Evolutionary conservation across 2,888 invertebrate species (phyloP).

Genomic region (Nycteola revayana): DNA sequence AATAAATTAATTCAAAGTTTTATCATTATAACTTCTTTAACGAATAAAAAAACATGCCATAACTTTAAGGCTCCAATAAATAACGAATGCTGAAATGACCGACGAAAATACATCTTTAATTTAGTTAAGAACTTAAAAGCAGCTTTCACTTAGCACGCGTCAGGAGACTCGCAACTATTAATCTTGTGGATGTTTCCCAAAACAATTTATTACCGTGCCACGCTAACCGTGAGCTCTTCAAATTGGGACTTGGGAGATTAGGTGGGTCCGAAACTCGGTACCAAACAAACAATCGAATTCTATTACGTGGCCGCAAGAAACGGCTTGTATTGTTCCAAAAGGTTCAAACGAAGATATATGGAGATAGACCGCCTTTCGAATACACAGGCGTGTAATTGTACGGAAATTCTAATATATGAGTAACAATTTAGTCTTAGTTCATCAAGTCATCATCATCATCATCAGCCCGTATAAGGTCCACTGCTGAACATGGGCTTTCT

Average conservation of each 20-base stretch:
- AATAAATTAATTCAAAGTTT: too few species aligned
- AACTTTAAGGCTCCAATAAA: too few species aligned
- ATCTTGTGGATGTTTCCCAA: slow-evolving; percentile 69
- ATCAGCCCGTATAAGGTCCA: too few species aligned
- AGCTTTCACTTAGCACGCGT: slow-evolving; percentile 63
- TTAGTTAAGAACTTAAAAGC: slow-evolving; percentile 50
- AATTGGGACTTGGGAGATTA: slow-evolving; percentile 64
- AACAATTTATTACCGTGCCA: slow-evolving; percentile 71
- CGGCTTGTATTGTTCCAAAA: slow-evolving; percentile 28
- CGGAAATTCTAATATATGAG: slow-evolving; percentile 22
- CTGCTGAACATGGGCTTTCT: too few species aligned
- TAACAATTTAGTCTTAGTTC: slow-evolving; percentile 9
- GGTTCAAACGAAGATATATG: slow-evolving; percentile 35
- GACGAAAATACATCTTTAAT: slow-evolving; percentile 41
- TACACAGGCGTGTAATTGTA: slow-evolving; percentile 19
- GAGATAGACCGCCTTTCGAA: slow-evolving; percentile 33
- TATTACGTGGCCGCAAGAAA: slow-evolving; percentile 28
- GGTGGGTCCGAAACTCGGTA: slow-evolving; percentile 51
- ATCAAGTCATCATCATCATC: slow-evolving; percentile 62
- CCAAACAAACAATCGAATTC: slow-evolving; percentile 52
- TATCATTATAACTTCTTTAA: too few species aligned
- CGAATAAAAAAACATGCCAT: too few species aligned
- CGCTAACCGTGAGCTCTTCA: slow-evolving; percentile 50
- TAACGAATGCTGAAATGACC: too few species aligned
- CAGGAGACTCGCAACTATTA: slow-evolving; percentile 64